Base-by-base conservation (phyloP, 2,888 invertebrate genomes). In the Silvanus unidentatus region DNA sequence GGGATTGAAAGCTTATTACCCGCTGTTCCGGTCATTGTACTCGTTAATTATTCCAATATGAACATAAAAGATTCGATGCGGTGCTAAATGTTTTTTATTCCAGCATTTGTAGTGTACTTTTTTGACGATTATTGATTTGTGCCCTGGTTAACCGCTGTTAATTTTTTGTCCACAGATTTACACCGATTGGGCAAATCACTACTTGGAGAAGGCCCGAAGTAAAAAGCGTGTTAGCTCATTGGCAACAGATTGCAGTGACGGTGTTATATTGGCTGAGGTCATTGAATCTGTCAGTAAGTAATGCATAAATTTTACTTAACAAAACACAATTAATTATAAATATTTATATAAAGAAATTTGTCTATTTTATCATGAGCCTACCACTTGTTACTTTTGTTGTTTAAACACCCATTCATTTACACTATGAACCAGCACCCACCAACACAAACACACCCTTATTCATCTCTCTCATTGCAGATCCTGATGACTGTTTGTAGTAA, bases 151-250 rank as follows among this genome's bases (percentile, higher is more conserved):
- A n/a, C n/a, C n/a, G n/a, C n/a, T n/a, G n/a, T n/a, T n/a, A n/a
- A n/a, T n/a, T n/a, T n/a, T n/a, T n/a, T n/a, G n/a, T n/a, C n/a
- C n/a, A n/a, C 79, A 96, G 95, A 94, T 96, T 66, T 96, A 96
- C 75, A 95, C 95, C 44, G 95, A 96, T 75, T 96, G 96, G 96
- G 96, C 95, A 39, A 96, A 96, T 73, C 95, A 96, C 69, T 96
- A 96, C 73, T 74, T 96, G 77, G 95, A 96, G 71, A 88, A 94
- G 64, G 88, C 89, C 45, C 81, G 88, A 54, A 89, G 88, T 57
- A 88, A 91, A 60, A 81, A 87, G 47, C 84, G 88, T 63, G 92
- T 94, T 53, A 81, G 81, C 53, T 74, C 76, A 16, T 79, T 96
- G 52, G 94, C 95, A 52, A 78, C 85, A 43, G 96, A 96, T 74